Evolutionary conservation across 1,140 invertebrate species (phyloP), one percentile per base, ranked within the genome.

Genomic region (Trachymyrmex cornetzi): DNA sequence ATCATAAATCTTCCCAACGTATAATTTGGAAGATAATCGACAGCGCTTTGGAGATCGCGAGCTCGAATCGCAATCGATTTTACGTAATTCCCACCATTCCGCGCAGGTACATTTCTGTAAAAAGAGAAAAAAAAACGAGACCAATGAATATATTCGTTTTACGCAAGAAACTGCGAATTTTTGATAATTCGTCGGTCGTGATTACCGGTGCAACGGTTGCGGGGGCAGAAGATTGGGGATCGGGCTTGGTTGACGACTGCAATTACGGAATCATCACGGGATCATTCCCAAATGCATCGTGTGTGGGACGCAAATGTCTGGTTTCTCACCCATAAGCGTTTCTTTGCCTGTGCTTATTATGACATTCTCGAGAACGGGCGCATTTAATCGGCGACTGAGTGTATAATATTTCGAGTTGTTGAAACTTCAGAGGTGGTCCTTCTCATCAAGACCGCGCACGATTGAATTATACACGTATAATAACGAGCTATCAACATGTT

Each of bases 191-290:
- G 30, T 11, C 14, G 61, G 30, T 50, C 81, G 86, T 88, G 59
- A 84, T 64, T 66, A 87, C 66, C 48, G 55, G 55, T 55, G 75
- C 64, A 44, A 66, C 74, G 81, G 48, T 66, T 66, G 59, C 66
- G 69, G 59, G 48, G 55, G 11, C 34, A 55, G 64, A 66, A 53
- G 61, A 81, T 50, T 74, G 77, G 59, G 85, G 74, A 72, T 80
- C 80, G 64, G 64, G 59, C 61, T 19, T 7, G 34, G 81, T 77
- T 61, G 81, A 89, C 50, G 63, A 67, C 34, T 30, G 55, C 71
- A 85, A 90, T 92, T 90, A 90, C 69, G 22, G 87, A 87, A 87
- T 86, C 88, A 77, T 69, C 87, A 90, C 34, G 24, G 38, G 14
- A 67, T 67, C 34, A 67, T 69, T 48, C 22, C n/a, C 38, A 24